These are phyloP conservation scores for Polydrusus cervinus DNA, from an alignment of 2,888 invertebrate species.

Conservation along the genomic window DNA sequence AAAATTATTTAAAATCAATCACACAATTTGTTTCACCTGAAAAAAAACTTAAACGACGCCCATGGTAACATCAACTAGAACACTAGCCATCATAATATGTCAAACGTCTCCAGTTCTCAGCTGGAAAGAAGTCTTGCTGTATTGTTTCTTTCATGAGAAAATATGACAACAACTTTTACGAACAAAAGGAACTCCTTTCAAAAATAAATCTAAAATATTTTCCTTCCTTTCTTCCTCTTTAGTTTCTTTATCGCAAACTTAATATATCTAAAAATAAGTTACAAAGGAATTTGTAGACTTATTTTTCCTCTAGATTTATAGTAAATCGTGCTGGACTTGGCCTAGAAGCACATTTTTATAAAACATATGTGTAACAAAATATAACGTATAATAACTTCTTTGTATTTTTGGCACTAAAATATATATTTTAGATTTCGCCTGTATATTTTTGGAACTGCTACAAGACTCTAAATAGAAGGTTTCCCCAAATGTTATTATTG, in stretches of 20 bases:
- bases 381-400: too few relatives aligned
- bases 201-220: slow-evolving; percentile 21
- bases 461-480: too few relatives aligned
- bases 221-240: background rate
- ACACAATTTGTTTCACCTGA: too few relatives aligned
- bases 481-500: too few relatives aligned
- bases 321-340: background rate
- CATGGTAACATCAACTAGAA: too few relatives aligned
- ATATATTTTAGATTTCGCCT: too few relatives aligned
- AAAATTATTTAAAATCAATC: too few relatives aligned
- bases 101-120: slow-evolving; percentile 3
- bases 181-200: slow-evolving; percentile 12
- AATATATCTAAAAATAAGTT: slow-evolving; percentile 9
- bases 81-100: slow-evolving; percentile 4
- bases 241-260: slow-evolving; percentile 21
- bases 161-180: slow-evolving; percentile 10
- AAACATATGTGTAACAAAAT: background rate
- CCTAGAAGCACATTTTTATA: background rate
- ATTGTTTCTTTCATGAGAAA: slow-evolving; percentile 20
- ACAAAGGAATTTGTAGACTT: background rate
- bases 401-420: too few relatives aligned
- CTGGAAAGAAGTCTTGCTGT: slow-evolving; percentile 8
- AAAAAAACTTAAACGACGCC: too few relatives aligned
- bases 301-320: background rate
- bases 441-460: too few relatives aligned